Base-by-base conservation (phyloP, 2,113 vertebrate genomes). In the Neodon shergylaensis region DNA sequence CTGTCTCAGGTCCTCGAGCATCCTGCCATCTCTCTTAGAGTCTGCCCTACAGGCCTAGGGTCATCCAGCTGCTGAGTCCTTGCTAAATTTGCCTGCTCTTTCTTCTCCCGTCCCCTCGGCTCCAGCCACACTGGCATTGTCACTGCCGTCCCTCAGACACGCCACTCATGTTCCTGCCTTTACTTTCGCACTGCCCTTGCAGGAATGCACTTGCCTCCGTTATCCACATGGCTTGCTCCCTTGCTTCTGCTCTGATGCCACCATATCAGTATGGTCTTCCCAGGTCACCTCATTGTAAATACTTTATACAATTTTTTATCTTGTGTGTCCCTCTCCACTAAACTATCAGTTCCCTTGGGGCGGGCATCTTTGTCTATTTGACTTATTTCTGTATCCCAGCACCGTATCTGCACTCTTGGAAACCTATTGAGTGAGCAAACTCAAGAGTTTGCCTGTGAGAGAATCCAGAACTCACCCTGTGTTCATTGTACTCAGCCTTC, bases 191-290 rank as follows among this genome's bases (percentile, higher is more conserved):
- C 63, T 87, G 28, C 42, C 39, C 33, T 61, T 11, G 2, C 24
- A 1, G 17, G 33, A 70, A 44, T 1, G 4, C 4, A 0, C 72
- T 36, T 22, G n/a, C 52, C 21, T n/a, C 7, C 1, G 3, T n/a
- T 9, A 33, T 10, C 52, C 39, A 0, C 5, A 0, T 1, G 52
- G 28, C 52, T 68, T 2, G 0, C 17, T 39, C 33, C 33, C 0
- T n/a, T 12, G 4, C 33, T 52, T 31, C 8, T 33, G 9, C 28
- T 44, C 84, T 77, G 74, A 28, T 49, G 88, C 77, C 70, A 76
- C 42, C 13, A 31, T 13, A n/a, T 42, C 4, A 0, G 10, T n/a
- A 12, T 85, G 81, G 22, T 58, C 72, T 33, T 88, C n/a, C 54
- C 36, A 8, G 33, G 4, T 28, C 70, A 73, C 39, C 0, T 91